phyloP scores from a whole-genome alignment of 2,113 vertebrate species.

The Odontophorus gujanensis region DNA sequence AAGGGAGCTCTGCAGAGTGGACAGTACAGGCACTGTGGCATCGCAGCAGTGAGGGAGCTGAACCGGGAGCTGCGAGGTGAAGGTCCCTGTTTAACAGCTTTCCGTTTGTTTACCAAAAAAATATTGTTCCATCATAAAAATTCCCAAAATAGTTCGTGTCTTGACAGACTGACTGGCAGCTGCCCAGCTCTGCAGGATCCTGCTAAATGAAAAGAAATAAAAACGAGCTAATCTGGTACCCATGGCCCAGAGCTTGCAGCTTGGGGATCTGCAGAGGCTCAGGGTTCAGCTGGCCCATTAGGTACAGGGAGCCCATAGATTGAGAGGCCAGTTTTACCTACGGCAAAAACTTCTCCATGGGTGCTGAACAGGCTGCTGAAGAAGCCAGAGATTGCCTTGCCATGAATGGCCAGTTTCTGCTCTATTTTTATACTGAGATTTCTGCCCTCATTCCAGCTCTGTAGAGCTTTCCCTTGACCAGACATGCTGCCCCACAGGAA shows the following conservation, averaged over 20 bases:
- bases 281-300: background rate
- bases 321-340: background rate
- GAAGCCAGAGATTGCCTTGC: background rate
- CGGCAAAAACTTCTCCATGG: background rate
- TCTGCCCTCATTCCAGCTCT: background rate
- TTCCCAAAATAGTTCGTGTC: conserved; percentile 83
- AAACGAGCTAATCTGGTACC: conserved; percentile 67
- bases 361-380: background rate
- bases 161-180: conserved; percentile 82
- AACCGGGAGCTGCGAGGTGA: conserved; percentile 75
- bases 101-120: conserved; percentile 84
- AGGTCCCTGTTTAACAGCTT: conserved; percentile 80
- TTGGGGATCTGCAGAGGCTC: conserved; percentile 39
- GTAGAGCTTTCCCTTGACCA: background rate
- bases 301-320: accelerated
- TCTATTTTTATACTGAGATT: conserved; percentile 19
- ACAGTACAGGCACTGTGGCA: conserved; percentile 78
- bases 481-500: background rate
- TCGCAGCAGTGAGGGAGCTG: conserved; percentile 66
- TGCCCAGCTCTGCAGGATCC: conserved; percentile 77
- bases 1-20: conserved; percentile 54
- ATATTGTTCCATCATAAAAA: conserved; percentile 87
- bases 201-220: conserved; percentile 74
- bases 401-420: background rate
- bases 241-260: background rate